phyloP scores from a whole-genome alignment of 2,113 vertebrate species.

The Brienomyrus brachyistius region DNA sequence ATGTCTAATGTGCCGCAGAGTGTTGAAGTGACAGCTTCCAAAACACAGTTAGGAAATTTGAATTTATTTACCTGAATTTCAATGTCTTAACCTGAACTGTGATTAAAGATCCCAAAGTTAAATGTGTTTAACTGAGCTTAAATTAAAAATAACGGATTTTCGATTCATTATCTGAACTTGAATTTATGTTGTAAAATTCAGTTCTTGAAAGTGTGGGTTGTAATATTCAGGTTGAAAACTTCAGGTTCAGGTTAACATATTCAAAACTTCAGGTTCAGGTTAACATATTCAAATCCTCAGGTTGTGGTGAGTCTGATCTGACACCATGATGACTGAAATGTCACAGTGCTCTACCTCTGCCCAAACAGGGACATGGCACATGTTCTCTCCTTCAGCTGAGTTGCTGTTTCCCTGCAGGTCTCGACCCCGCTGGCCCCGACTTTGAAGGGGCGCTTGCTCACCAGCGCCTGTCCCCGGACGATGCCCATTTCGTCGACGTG shows the following conservation, averaged over 20 bases:
- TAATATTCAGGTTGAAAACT: neutral
- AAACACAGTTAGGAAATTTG: neutral
- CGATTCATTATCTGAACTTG: neutral
- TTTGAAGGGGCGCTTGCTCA: slow-evolving; percentile 84
- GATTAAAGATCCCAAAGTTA: neutral
- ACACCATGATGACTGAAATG: neutral
- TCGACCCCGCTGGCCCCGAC: slow-evolving; percentile 88
- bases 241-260: no score
- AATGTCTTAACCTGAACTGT: neutral
- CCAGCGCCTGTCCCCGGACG: slow-evolving; percentile 81
- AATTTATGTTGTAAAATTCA: neutral
- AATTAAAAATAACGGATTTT: neutral
- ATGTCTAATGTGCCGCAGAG: neutral
- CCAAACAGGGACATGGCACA: neutral
- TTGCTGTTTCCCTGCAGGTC: slow-evolving; percentile 55
- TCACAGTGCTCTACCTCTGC: neutral
- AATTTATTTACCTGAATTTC: neutral
- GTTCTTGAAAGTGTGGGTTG: neutral
- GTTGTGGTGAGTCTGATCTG: neutral
- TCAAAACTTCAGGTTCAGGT: neutral
- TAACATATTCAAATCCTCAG: no score
- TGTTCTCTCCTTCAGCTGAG: neutral
- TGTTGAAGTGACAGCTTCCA: neutral
- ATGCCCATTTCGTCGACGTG: slow-evolving; percentile 89
- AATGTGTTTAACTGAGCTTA: neutral